A percentile compares a stretch with the other conserved stretches of the same genome.
Evolutionary conservation across 2,888 invertebrate genomes (phyloP).

Genomic region (Steinernema hermaphroditum): DNA sequence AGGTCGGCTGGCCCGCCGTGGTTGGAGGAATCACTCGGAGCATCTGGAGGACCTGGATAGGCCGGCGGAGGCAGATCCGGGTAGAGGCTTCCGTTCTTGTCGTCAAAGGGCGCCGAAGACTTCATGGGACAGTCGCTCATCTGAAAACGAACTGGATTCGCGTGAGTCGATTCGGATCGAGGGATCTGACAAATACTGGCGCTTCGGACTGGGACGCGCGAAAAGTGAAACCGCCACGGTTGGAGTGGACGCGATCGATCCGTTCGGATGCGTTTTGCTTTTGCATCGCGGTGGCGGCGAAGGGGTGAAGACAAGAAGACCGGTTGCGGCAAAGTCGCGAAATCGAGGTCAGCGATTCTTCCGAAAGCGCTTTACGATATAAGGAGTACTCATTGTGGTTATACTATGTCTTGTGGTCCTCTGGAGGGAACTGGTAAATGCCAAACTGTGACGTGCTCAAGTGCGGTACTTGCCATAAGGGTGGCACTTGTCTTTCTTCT

Average conservation of each 20-base stretch:
- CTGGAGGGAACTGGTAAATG: too few relatives aligned
- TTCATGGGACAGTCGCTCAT: conserved; percentile 17
- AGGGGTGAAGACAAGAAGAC: background rate
- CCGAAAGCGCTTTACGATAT: too few relatives aligned
- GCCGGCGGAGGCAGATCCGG: conserved; percentile 10
- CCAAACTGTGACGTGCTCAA: too few relatives aligned
- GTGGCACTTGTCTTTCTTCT: too few relatives aligned
- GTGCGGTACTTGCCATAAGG: too few relatives aligned
- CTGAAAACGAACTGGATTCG: background rate
- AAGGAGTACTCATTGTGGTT: too few relatives aligned
- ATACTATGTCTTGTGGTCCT: too few relatives aligned
- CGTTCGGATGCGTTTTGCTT: too few relatives aligned
- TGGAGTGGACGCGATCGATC: conserved; percentile 22
- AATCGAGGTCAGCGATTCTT: background rate
- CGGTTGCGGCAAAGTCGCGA: conserved; percentile 8
- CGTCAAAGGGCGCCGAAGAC: background rate
- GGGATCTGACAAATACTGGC: background rate
- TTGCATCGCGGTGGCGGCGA: background rate
- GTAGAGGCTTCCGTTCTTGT: conserved; percentile 1
- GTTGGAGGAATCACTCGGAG: background rate
- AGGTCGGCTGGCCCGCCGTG: conserved; percentile 36
- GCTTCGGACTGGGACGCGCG: background rate
- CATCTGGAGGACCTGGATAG: conserved; percentile 10
- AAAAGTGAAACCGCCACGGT: conserved; percentile 18
- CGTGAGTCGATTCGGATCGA: background rate